Evolutionary conservation across 2,797 vertebrate species (phyloP), one percentile per base, ranked within the genome.

Genomic region (Cephalopachus bancanus): DNA sequence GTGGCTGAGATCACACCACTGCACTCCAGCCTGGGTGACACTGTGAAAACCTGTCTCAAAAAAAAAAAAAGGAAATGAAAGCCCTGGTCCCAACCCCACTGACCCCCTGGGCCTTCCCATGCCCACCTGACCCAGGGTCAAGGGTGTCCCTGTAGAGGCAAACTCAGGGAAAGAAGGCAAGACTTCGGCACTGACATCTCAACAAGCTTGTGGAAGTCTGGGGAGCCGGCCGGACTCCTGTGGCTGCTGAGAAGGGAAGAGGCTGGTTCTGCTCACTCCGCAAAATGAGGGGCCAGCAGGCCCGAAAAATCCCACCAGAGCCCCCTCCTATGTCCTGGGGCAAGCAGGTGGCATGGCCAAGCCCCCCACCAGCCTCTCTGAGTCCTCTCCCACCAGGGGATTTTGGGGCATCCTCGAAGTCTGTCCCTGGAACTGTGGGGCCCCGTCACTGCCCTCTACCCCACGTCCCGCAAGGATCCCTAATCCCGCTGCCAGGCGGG

Each of bases 201-300:
- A 53, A 4, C 9, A 10, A 5, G 24, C 2, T 1, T 1, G 37
- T 1, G 20, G 0, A 3, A 15, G 33, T 49, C 6, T 20, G 15
- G 7, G 33, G 33, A 14, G 26, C 55, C n/a, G 22, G 53, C 20
- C 37, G 7, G 83, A 10, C 10, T 28, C 62, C 62, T 0, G 2
- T 62, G 87, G 44, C 53, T 76, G 16, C 37, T 1, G 3, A 10
- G 60, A 37, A 30, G 11, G 0, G 33, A 51, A 9, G 22, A 33
- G 62, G n/a, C 20, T 55, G 0, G 5, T 14, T 55, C 62, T 10
- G 5, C 49, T 11, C 6, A 1, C 60, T 64, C 80, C 5, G 11
- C 14, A 81, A 76, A 26, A 65, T 0, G 12, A 37, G 53, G 37
- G 37, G 37, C 37, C 24, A 12, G 28, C 22, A 30, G 67, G 51